Conservation (phyloP, 2,888 invertebrate species). For the Melipona beecheii region DNA sequence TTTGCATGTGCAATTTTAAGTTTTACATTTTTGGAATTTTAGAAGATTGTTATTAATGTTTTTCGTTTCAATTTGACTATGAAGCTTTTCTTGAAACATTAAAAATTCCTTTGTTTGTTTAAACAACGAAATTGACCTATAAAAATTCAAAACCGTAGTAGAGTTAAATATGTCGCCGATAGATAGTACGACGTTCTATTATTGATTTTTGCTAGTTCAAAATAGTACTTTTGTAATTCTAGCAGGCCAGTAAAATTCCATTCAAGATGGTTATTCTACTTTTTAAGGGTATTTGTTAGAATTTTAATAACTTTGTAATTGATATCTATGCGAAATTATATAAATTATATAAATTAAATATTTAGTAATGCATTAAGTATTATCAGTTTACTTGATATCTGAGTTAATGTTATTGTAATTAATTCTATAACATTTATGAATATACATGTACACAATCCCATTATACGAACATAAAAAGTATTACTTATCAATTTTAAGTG, state of each 20-base stretch:
- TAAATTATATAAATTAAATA: not conserved
- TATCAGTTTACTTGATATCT: no score
- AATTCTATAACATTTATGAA: no score
- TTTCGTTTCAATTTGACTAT: not conserved
- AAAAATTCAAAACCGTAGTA: not conserved
- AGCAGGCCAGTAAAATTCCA: constrained; percentile 66
- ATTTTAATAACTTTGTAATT: not conserved
- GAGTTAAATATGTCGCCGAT: constrained; percentile 66
- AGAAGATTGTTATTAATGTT: not conserved
- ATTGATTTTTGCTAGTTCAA: constrained; percentile 72
- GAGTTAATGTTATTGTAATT: no score
- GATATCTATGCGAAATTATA: not conserved
- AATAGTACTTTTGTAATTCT: constrained; percentile 62
- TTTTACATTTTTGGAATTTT: not conserved
- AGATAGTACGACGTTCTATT: constrained; percentile 66
- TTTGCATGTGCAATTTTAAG: not conserved
- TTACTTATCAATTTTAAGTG: constrained; percentile 20
- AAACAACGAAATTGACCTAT: not conserved
- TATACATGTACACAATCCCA: no score
- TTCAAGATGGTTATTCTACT: constrained; percentile 77
- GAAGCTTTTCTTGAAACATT: not conserved
- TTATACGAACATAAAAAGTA: not conserved
- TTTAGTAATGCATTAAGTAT: no score
- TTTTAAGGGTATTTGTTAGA: constrained; percentile 73
- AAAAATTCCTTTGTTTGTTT: not conserved